These are phyloP conservation scores for Colletes collaris DNA, from an alignment of 2,888 invertebrate genomes.

Conservation along the genomic window DNA sequence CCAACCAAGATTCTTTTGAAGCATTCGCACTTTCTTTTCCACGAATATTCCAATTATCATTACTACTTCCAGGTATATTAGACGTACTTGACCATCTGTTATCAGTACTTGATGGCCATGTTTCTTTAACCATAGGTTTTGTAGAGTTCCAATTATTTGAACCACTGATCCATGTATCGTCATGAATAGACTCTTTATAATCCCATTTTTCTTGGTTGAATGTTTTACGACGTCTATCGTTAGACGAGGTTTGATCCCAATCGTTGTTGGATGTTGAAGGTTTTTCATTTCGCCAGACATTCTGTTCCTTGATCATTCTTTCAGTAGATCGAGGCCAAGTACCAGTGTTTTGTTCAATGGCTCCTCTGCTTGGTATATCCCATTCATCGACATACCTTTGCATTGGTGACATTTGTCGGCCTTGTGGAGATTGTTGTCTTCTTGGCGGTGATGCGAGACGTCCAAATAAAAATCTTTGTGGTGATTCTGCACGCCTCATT, in stretches of 20 bases:
- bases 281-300: constrained; percentile 59
- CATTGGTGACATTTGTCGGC: constrained; percentile 63
- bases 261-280: constrained; percentile 38
- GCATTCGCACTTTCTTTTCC: constrained; percentile 69
- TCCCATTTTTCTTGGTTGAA: constrained; percentile 66
- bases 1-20: constrained; percentile 68
- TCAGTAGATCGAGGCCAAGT: constrained; percentile 48
- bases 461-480: constrained; percentile 31
- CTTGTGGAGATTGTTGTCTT: constrained; percentile 60
- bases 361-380: constrained; percentile 79
- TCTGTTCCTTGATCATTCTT: constrained; percentile 27
- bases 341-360: constrained; percentile 66
- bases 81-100: constrained; percentile 54
- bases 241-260: constrained; percentile 61
- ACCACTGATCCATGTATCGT: constrained; percentile 41
- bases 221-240: constrained; percentile 64
- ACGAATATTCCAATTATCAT: constrained; percentile 75
- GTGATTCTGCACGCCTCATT: constrained; percentile 40
- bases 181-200: constrained; percentile 41
- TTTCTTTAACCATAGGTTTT: constrained; percentile 45
- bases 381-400: constrained; percentile 76
- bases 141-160: constrained; percentile 52
- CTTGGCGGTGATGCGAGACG: constrained; percentile 51
- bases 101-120: constrained; percentile 52
- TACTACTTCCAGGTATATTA: constrained; percentile 28